Percentiles rank a stretch among this genome's conserved stretches.
These are phyloP conservation scores for Phaedon cochleariae DNA, from an alignment of 2,888 invertebrate genomes.

Conservation along the genomic window DNA sequence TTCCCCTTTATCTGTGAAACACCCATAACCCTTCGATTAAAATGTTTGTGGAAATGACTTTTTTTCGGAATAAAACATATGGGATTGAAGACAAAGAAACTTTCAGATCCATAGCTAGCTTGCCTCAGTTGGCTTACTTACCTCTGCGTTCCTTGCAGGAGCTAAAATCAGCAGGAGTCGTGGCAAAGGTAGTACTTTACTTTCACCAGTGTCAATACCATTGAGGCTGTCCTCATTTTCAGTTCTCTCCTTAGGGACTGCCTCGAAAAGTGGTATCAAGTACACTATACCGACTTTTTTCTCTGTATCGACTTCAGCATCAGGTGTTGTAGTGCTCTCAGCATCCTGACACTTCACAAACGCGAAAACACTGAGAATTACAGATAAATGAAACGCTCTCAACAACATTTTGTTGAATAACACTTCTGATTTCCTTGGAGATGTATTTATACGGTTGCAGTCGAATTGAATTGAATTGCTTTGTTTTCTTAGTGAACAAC, in stretches of 20 bases:
- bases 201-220: neutral
- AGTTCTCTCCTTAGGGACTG: neutral
- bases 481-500: neutral
- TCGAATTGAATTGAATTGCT: neutral
- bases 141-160: neutral
- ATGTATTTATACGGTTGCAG: neutral
- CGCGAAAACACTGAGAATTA: neutral
- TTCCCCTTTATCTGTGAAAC: too few relatives aligned
- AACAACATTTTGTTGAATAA: neutral
- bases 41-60: too few relatives aligned
- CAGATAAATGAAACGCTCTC: neutral
- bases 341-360: neutral
- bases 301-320: neutral
- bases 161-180: neutral
- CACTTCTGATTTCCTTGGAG: neutral
- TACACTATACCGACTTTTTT: neutral
- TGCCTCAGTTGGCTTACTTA: neutral
- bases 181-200: neutral
- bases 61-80: too few relatives aligned
- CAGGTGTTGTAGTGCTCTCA: neutral
- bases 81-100: too few relatives aligned
- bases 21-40: too few relatives aligned
- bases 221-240: neutral
- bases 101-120: too few relatives aligned
- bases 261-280: neutral